A percentile compares a stretch with the other conserved stretches of the same genome.
Conservation (phyloP, 2,113 vertebrate genomes). For the Himantopus leucocephalus region DNA sequence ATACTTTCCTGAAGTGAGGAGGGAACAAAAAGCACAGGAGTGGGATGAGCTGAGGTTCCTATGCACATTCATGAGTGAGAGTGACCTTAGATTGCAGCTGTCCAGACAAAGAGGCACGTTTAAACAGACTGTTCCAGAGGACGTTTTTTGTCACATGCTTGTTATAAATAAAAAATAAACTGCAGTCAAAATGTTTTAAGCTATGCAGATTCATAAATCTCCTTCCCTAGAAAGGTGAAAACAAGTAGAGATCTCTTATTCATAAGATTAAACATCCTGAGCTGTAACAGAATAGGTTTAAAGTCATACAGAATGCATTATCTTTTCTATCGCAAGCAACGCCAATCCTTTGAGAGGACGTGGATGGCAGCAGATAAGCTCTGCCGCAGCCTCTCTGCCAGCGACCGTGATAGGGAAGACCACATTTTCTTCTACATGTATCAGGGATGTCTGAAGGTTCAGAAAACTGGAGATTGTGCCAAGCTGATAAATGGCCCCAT, state of each 20-base stretch:
- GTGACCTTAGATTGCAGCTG: neutral
- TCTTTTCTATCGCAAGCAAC: neutral
- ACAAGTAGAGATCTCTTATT: neutral
- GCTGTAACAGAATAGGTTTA: neutral
- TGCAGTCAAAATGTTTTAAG: neutral
- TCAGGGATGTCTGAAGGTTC: neutral
- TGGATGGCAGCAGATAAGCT: neutral
- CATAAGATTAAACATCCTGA: neutral
- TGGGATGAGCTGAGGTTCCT: neutral
- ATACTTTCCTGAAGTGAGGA: neutral
- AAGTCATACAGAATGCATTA: neutral
- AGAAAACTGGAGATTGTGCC: neutral
- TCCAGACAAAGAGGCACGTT: neutral
- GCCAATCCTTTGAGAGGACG: neutral
- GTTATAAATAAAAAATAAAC: constrained; percentile 23
- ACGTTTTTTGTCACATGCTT: neutral
- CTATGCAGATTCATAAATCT: neutral
- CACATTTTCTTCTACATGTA: neutral
- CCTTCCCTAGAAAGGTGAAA: constrained; percentile 10
- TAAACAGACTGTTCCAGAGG: neutral
- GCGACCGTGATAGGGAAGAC: fast-evolving
- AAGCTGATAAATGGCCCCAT: constrained; percentile 5
- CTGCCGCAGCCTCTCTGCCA: neutral
- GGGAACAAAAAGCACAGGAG: neutral
- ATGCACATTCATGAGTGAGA: neutral